Evolutionary conservation across 1,140 invertebrate genomes (phyloP), one percentile per base, ranked within the genome.

Genomic region (Penaeus vannamei): DNA sequence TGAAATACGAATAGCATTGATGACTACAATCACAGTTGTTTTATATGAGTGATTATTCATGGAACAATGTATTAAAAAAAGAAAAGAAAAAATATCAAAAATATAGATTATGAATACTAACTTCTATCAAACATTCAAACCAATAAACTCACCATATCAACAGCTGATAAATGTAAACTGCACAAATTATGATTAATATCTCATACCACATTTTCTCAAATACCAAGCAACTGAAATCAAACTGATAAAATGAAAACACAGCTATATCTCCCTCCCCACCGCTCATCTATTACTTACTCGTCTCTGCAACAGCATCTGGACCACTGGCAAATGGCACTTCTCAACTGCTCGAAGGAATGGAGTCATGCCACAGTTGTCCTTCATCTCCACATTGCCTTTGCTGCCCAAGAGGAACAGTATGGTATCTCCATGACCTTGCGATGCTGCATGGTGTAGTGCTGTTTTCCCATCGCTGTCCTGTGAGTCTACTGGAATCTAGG

Each of bases 391-490:
- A 66, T 89, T 84, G 29, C 81, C 62, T 26, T 89, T 89, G 60
- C 87, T 89, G 59, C 87, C 87, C 32, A 89, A 80, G 7, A 89
- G 60, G 36, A 89, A 89, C 26, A 89, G 82, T 29, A 89, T 32
- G 46, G 87, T 46, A 66, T 89, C 87, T 8, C 72, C 82, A n/a
- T 77, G 82, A 7, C 87, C 87, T 29, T 84, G 72, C 5, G 69
- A 69, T 53, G 87, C 82, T 19, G 87, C 87, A 29, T 85, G 87
- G 59, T 89, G 87, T 14, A 89, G 46, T 17, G 87, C 81, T 17
- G 87, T 89, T 76, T 84, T 84, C 2, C 87, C 87, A 8, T 89
- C 87, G 32, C 87, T 84, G 81, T 89, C 87, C 60, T 84, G 87
- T n/a, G 72, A 69, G 80, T 89, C 87, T n/a, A 89, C 87, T 29